phyloP scores from a whole-genome alignment of 2,888 invertebrate genomes.

The Lasioglossum morio region DNA sequence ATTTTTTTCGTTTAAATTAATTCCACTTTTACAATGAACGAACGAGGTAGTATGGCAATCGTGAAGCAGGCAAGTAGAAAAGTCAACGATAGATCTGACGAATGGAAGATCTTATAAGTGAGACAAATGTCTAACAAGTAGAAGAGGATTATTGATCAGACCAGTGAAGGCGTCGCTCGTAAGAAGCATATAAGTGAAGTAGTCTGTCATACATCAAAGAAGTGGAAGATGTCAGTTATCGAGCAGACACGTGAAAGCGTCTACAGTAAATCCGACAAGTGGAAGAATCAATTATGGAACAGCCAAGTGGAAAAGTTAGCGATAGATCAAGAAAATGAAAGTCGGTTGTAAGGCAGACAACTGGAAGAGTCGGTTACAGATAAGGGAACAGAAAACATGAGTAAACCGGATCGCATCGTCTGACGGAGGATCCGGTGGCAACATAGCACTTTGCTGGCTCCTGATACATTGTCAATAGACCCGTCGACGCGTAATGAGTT shows the following conservation, averaged over 20 bases:
- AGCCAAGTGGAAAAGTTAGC: neutral
- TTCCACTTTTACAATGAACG: neutral
- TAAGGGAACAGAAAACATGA: neutral
- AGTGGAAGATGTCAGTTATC: neutral
- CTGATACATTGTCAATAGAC: slow-evolving; percentile 7
- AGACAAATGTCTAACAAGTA: neutral
- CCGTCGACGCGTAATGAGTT: neutral
- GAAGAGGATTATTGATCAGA: neutral
- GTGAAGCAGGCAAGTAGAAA: too few species aligned
- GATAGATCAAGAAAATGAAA: neutral
- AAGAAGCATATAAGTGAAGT: neutral
- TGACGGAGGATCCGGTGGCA: neutral
- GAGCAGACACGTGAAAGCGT: neutral
- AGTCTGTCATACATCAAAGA: neutral
- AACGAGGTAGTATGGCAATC: neutral
- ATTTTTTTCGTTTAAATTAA: neutral
- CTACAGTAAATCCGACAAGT: neutral
- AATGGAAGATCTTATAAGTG: neutral
- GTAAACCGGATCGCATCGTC: neutral
- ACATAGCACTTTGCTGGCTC: neutral
- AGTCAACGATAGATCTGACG: neutral
- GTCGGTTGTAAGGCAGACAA: neutral
- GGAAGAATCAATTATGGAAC: neutral
- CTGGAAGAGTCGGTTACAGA: neutral
- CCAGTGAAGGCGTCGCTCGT: neutral